These are phyloP conservation scores for Ornithorhynchus anatinus DNA, from an alignment of 2,113 vertebrate species.

Conservation along the genomic window DNA sequence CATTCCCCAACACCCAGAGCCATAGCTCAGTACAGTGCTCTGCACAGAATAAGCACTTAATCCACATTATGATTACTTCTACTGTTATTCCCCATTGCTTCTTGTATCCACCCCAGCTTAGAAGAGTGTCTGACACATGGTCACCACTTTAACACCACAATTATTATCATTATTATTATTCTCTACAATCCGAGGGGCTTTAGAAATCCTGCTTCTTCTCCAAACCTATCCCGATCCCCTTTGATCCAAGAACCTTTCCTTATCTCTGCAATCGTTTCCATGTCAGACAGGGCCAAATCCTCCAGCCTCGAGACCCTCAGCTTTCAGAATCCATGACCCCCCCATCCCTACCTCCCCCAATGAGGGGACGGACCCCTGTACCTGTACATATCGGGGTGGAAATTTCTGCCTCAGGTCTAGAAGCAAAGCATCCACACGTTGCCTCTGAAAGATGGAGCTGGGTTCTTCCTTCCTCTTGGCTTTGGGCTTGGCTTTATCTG, in stretches of 20 bases:
- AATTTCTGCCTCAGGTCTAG: slow-evolving; percentile 95
- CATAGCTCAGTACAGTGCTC: no score
- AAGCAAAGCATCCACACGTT: slow-evolving; percentile 93
- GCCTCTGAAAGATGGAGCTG: slow-evolving; percentile 95
- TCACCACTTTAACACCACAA: neutral
- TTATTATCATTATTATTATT: neutral
- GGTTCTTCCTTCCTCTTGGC: slow-evolving; percentile 96
- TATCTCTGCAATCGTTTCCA: neutral
- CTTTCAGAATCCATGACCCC: neutral
- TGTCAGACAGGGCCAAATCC: neutral
- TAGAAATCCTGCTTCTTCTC: no score
- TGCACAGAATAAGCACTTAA: no score
- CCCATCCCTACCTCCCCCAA: neutral
- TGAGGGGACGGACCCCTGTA: slow-evolving; percentile 46
- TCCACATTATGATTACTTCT: no score
- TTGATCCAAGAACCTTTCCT: neutral
- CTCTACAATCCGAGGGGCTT: no score
- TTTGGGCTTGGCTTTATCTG: slow-evolving; percentile 96
- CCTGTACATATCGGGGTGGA: slow-evolving; percentile 94
- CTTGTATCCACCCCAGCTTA: no score
- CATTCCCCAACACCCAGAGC: no score
- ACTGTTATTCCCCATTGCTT: no score
- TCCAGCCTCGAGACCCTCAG: neutral
- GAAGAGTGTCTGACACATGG: no score
- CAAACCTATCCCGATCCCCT: no score